phyloP scores from a whole-genome alignment of 1,140 invertebrate species.

The Pentalonia nigronervosa region DNA sequence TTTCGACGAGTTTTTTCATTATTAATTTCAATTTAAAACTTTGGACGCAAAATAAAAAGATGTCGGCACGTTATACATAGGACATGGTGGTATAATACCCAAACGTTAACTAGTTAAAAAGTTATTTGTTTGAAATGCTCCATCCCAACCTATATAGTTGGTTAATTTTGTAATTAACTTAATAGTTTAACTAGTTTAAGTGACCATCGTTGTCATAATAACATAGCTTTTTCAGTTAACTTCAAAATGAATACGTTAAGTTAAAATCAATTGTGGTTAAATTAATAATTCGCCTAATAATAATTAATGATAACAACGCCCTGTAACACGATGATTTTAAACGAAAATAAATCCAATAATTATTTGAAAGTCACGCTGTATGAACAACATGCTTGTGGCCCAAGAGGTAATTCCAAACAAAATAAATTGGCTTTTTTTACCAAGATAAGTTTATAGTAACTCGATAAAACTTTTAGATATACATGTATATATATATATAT shows the following conservation, averaged over 20 bases:
- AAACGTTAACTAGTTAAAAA: slow-evolving; percentile 6
- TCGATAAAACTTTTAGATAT: neutral
- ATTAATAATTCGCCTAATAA: neutral
- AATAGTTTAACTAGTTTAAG: neutral
- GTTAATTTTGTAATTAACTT: neutral
- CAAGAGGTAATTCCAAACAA: neutral
- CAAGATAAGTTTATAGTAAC: neutral
- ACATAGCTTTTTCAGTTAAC: neutral
- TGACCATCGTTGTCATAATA: neutral
- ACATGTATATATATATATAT: no score
- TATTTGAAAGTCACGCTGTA: neutral
- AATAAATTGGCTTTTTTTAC: neutral
- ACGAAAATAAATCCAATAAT: neutral
- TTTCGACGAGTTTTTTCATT: neutral
- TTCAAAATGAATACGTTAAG: neutral
- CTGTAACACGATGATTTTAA: neutral
- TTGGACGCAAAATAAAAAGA: neutral
- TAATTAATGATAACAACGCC: neutral
- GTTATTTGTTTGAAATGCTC: neutral
- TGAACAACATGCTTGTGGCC: neutral
- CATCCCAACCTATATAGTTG: neutral
- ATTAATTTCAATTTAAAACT: slow-evolving; percentile 13
- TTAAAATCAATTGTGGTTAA: neutral
- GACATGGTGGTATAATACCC: neutral
- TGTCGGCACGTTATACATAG: neutral